A percentile compares a stretch with the other conserved stretches of the same genome.
These are phyloP conservation scores for Apamea epomidion DNA, from an alignment of 2,888 invertebrate species.

Conservation along the genomic window DNA sequence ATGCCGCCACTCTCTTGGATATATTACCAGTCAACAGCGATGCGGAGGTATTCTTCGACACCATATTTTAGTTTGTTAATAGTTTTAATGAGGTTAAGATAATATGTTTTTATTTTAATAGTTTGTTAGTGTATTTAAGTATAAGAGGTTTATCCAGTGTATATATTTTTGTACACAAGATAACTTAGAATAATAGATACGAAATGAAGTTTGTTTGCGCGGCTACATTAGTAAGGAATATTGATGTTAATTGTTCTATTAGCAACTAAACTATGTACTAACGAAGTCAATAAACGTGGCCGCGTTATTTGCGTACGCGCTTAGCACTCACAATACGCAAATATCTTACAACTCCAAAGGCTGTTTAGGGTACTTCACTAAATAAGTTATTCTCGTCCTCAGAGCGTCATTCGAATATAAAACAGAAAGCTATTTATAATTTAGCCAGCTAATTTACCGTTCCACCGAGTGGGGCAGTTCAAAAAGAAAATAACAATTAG, in stretches of 20 bases:
- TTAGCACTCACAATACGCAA: conserved; percentile 53
- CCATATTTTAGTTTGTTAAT: not conserved
- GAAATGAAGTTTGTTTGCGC: conserved; percentile 15
- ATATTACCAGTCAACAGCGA: not conserved
- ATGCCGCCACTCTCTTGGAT: not conserved
- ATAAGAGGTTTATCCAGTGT: not conserved
- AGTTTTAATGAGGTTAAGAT: not conserved
- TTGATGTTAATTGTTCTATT: conserved; percentile 62
- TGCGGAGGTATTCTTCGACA: not conserved
- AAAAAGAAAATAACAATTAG: conserved; percentile 72
- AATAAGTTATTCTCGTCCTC: conserved; percentile 50
- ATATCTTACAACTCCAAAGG: conserved; percentile 36
- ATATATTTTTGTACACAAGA: not conserved
- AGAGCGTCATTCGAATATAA: conserved; percentile 53
- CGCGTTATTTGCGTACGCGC: conserved; percentile 56
- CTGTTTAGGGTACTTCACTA: conserved; percentile 35
- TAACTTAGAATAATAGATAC: not conserved
- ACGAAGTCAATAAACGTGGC: conserved; percentile 55
- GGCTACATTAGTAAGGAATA: conserved; percentile 59
- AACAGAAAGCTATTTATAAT: conserved; percentile 61
- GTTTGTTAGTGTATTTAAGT: not conserved
- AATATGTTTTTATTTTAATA: not conserved
- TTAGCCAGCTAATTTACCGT: conserved; percentile 53
- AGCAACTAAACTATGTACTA: conserved; percentile 59
- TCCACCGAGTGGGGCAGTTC: conserved; percentile 39